Percentiles rank a stretch among this genome's conserved stretches.
These are phyloP conservation scores for Pedicia rivosa DNA, from an alignment of 2,888 invertebrate genomes.

Conservation along the genomic window DNA sequence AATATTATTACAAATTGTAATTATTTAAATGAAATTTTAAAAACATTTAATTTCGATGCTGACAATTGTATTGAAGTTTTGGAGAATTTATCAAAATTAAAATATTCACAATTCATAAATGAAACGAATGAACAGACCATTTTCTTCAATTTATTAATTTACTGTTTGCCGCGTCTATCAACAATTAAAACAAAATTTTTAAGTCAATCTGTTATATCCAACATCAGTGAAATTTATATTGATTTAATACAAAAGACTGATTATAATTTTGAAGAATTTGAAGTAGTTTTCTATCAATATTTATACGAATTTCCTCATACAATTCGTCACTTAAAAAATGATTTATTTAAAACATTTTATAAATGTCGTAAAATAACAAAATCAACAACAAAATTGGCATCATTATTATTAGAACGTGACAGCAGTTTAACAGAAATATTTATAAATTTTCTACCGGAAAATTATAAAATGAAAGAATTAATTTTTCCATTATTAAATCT, in stretches of 20 bases:
- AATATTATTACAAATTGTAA: conserved; percentile 5
- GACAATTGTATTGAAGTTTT: conserved; percentile 21
- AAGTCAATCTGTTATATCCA: conserved; percentile 25
- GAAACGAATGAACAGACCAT: conserved; percentile 28
- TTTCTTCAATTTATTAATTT: conserved; percentile 31
- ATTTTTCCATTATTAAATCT: conserved; percentile 44
- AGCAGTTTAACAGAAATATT: conserved; percentile 15
- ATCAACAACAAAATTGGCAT: conserved; percentile 38
- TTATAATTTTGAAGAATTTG: conserved; percentile 33
- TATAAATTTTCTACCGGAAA: conserved; percentile 15
- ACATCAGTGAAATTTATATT: conserved; percentile 31
- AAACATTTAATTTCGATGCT: conserved; percentile 19
- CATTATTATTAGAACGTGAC: conserved; percentile 36
- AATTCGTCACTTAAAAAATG: conserved; percentile 32
- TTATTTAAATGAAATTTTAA: conserved; percentile 19
- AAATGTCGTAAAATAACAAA: conserved; percentile 35
- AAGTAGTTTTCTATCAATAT: conserved; percentile 37
- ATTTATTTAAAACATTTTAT: conserved; percentile 38
- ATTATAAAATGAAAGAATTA: conserved; percentile 42
- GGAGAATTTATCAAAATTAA: conserved; percentile 22
- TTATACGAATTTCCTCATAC: conserved; percentile 44
- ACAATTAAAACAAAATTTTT: conserved; percentile 14
- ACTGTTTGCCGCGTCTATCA: conserved; percentile 34
- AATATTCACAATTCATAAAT: conserved; percentile 27
- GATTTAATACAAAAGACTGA: conserved; percentile 31